Base-by-base conservation (phyloP, 2,113 vertebrate genomes). In the Garra rufa region DNA sequence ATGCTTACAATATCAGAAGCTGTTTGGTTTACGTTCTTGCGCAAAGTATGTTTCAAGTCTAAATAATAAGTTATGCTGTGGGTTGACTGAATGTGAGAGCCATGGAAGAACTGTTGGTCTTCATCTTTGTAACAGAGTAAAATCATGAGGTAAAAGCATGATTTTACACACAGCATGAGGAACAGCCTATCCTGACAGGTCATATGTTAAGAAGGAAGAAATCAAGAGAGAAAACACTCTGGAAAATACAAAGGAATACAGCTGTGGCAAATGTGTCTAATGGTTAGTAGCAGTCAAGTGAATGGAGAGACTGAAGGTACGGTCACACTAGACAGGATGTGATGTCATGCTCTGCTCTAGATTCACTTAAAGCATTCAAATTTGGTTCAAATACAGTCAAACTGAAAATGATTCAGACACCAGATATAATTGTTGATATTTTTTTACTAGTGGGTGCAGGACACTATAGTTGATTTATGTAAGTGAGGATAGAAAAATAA, bases 211-310 rank as follows among this genome's bases (percentile, higher is more conserved):
- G 91, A 84, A 87, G 80, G 84, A 89, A 80, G 69, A 90, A 90
- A 78, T 82, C n/a, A 90, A 85, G 76, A 70, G n/a, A 83, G 59
- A 46, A 81, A 85, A 43, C 59, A 44, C 28, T 55, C 24, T n/a
- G n/a, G 61, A 85, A 59, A 86, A 9, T 24, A 76, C 85, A 87
- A 57, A 91, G 89, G 90, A 94, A 92, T 50, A 83, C 90, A 93
- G 95, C 94, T 92, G 92, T 93, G 76, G 82, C 95, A 95, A 95
- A 95, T 87, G 89, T 82, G 86, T 94, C 95, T 95, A 96, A 95
- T 93, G 94, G 96, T 97, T 97, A 97, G 96, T 97, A 97, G 96
- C 95, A 96, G 95, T 97, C 95, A 89, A 95, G 95, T 96, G 94
- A 89, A 95, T 94, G 95, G 91, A 95, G 28, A 15, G 43, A 50